Evolutionary conservation across 2,113 vertebrate genomes (phyloP).

Genomic region (Empidonax traillii): DNA sequence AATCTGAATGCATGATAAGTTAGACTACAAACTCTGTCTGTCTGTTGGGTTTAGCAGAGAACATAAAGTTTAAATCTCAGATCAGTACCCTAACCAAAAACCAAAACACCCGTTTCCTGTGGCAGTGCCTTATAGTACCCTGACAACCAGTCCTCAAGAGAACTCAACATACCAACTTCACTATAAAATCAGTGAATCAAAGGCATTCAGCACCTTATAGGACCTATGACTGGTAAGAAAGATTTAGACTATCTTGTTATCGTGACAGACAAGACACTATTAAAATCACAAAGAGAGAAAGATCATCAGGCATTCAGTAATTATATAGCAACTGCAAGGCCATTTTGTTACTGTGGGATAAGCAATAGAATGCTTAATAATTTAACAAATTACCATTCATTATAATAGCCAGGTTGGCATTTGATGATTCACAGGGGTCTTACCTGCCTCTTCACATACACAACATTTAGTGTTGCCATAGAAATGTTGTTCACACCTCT

Average conservation of each 20-base stretch:
- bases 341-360: conserved; percentile 75
- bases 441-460: conserved; percentile 65
- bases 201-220: not conserved
- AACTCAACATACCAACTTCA: not conserved
- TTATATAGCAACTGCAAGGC: conserved; percentile 73
- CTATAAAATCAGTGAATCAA: not conserved
- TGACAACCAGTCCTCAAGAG: not conserved
- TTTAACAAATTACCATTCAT: conserved; percentile 76
- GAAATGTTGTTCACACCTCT: conserved; percentile 59
- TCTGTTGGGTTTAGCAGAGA: not conserved
- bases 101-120: not conserved
- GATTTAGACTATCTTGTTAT: conserved; percentile 11
- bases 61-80: not conserved
- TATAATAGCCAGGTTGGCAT: conserved; percentile 74
- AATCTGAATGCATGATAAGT: not conserved
- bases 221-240: not conserved
- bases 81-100: not conserved
- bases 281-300: conserved; percentile 66
- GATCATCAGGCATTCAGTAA: conserved; percentile 68
- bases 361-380: conserved; percentile 79
- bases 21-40: not conserved
- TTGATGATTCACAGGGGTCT: conserved; percentile 71
- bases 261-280: conserved; percentile 41
- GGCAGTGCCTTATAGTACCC: not conserved
- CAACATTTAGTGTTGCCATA: conserved; percentile 51